Conservation (phyloP, 1,140 invertebrate genomes). For the Dreissena rostriformis region DNA sequence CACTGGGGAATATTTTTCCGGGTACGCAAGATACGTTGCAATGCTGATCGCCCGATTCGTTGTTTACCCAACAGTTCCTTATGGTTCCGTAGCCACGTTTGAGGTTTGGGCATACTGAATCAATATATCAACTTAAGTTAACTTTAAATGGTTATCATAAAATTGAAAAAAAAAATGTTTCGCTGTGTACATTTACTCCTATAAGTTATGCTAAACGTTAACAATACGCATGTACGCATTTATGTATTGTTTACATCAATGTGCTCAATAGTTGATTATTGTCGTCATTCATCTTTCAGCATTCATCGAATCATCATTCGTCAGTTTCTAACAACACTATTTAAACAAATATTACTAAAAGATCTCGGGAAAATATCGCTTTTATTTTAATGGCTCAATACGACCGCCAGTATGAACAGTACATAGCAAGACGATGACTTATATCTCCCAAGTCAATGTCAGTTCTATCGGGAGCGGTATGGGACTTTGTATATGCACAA, state of each 20-base stretch:
- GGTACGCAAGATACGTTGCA: slow-evolving; percentile 4
- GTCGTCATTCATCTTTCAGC: background rate
- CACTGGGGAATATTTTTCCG: background rate
- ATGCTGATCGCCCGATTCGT: background rate
- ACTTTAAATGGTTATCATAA: background rate
- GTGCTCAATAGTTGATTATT: background rate
- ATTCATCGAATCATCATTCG: background rate
- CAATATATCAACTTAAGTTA: no score
- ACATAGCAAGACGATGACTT: no score
- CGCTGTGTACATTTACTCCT: background rate
- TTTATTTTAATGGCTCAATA: no score
- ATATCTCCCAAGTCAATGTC: no score
- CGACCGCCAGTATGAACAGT: no score
- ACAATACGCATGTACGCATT: background rate
- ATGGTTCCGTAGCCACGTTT: background rate
- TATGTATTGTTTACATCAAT: background rate
- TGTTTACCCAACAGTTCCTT: background rate
- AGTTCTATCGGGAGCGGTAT: no score
- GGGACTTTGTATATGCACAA: no score
- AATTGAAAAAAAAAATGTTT: background rate
- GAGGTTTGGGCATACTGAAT: background rate
- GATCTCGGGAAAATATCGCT: no score
- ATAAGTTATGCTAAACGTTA: background rate
- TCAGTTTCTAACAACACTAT: no score
- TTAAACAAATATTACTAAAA: no score